A percentile compares a stretch with the other conserved stretches of the same genome.
These are phyloP conservation scores for Fragum sueziense DNA, from an alignment of 2,888 invertebrate species.

Conservation along the genomic window DNA sequence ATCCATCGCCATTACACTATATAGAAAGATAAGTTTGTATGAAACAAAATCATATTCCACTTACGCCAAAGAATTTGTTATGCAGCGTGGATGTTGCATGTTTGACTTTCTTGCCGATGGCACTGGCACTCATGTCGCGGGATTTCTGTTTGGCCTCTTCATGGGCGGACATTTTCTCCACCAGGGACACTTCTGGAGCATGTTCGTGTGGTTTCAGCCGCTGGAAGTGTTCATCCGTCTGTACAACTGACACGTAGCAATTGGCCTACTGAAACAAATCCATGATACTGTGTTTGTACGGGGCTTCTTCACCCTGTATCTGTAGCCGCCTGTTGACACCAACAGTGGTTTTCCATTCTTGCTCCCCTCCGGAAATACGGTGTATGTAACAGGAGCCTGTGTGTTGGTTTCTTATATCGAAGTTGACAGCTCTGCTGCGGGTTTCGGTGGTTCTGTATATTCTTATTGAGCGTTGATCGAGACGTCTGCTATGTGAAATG, in stretches of 20 bases:
- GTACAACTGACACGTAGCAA: slow-evolving; percentile 13
- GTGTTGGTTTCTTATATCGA: not conserved
- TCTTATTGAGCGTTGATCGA: not conserved
- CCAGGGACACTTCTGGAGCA: slow-evolving; percentile 1
- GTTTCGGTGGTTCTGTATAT: not conserved
- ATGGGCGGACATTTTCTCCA: not conserved
- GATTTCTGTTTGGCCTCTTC: not conserved
- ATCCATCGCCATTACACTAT: no score
- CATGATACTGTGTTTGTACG: not conserved
- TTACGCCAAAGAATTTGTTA: no score
- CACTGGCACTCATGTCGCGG: not conserved
- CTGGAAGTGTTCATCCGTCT: slow-evolving; percentile 6
- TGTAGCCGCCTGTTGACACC: slow-evolving; percentile 1
- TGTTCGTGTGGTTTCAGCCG: not conserved
- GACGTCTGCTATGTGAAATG: not conserved
- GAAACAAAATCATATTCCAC: no score
- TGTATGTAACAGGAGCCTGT: not conserved
- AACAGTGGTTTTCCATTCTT: slow-evolving; percentile 8
- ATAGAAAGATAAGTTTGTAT: no score
- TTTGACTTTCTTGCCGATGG: not conserved
- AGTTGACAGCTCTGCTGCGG: no score
- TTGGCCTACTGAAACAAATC: not conserved
- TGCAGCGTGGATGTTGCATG: no score
- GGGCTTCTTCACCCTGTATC: slow-evolving; percentile 16
- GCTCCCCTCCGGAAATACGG: slow-evolving; percentile 10